Evolutionary conservation across 2,888 invertebrate species (phyloP).

Genomic region (Caenorhabditis macrosperma): DNA sequence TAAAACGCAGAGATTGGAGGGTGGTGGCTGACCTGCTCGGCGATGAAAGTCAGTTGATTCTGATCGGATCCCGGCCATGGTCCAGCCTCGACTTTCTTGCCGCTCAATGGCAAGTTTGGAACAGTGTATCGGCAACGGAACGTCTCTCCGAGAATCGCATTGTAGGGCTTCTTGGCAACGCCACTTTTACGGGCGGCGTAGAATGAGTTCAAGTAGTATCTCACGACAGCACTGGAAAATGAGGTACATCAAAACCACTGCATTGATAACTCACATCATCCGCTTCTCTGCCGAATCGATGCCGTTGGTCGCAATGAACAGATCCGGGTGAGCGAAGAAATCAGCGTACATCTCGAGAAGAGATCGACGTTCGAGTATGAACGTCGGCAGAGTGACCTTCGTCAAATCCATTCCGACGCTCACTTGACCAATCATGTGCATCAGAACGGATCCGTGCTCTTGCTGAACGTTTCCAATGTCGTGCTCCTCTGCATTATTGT

Average conservation of each 20-base stretch:
- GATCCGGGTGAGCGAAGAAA: conserved; percentile 98
- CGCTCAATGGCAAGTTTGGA: conserved; percentile 65
- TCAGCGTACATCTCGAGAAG: conserved; percentile 99
- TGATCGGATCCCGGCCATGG: conserved; percentile 93
- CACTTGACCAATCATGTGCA: conserved; percentile 92
- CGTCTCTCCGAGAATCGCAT: conserved; percentile 96
- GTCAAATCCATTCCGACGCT: conserved; percentile 99
- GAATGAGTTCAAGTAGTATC: conserved; percentile 98
- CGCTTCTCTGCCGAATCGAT: conserved; percentile 74
- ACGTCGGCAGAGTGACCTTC: conserved; percentile 97
- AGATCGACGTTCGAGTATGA: conserved; percentile 96
- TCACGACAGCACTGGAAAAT: conserved; percentile 93
- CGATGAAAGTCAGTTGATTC: conserved; percentile 92
- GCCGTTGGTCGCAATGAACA: conserved; percentile 88
- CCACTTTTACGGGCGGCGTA: conserved; percentile 97
- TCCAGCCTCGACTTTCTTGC: conserved; percentile 67
- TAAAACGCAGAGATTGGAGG: conserved; percentile 99
- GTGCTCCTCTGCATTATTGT: conserved; percentile 83
- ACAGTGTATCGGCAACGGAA: conserved; percentile 83
- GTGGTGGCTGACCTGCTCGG: conserved; percentile 99
- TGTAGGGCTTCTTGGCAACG: conserved; percentile 98
- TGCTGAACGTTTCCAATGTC: conserved; percentile 87
- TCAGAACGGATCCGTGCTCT: conserved; percentile 96
- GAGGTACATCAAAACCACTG: not conserved
- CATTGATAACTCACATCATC: conserved; percentile 66